Percentiles rank a stretch among this genome's conserved stretches.
Conservation (phyloP, 2,797 vertebrate genomes). For the Rhyacichthys aspro region DNA sequence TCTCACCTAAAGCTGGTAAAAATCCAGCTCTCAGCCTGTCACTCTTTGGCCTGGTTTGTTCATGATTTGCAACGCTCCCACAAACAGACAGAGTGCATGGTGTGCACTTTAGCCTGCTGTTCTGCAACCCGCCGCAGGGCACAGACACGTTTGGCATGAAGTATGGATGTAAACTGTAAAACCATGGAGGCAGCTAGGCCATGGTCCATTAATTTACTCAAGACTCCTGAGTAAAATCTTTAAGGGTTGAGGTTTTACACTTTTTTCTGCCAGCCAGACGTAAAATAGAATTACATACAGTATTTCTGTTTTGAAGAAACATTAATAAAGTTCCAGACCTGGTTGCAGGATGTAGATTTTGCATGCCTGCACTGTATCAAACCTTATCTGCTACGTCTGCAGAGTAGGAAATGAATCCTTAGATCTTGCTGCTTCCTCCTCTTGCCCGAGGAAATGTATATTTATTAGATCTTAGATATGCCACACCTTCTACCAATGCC, state of each 20-base stretch:
- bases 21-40: slow-evolving; percentile 2
- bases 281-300: not conserved
- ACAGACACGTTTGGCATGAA: slow-evolving; percentile 3
- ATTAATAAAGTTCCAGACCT: slow-evolving; percentile 38
- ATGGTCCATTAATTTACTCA: not conserved
- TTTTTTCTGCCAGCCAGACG: not conserved
- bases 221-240: not conserved
- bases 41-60: slow-evolving; percentile 10
- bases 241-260: not conserved
- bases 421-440: slow-evolving; percentile 62
- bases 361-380: slow-evolving; percentile 58
- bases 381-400: slow-evolving; percentile 66
- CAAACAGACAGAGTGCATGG: slow-evolving; percentile 1
- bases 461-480: slow-evolving; percentile 77
- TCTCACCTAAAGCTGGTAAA: slow-evolving; percentile 2
- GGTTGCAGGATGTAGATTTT: slow-evolving; percentile 45
- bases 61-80: slow-evolving; percentile 13
- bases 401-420: slow-evolving; percentile 67
- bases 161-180: not conserved
- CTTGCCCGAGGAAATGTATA: slow-evolving; percentile 74
- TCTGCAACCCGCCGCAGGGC: slow-evolving; percentile 20
- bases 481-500: slow-evolving; percentile 70
- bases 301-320: slow-evolving; percentile 7
- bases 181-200: not conserved
- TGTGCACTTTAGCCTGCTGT: slow-evolving; percentile 21